Base-by-base conservation (phyloP, 1,140 invertebrate species). In the Atta cephalotes region DNA sequence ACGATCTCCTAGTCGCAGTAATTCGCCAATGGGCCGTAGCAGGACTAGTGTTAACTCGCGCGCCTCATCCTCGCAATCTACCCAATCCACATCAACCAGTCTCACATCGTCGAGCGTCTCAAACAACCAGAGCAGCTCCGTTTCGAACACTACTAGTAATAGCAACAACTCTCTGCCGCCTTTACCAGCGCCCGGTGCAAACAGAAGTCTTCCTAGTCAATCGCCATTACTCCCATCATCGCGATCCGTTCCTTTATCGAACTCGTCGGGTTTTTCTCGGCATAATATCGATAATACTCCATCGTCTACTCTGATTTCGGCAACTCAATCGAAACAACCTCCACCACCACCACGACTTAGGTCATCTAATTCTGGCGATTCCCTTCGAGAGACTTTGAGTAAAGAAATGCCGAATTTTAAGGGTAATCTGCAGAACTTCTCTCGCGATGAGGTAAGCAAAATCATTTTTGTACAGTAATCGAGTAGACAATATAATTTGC, bases 351-450 rank as follows among this genome's bases (percentile, higher is more conserved):
- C 94, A 12, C 90, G 94, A 66, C 90, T 95, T 28, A 92, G 94
- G 51, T 86, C 93, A 2, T 93, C 93, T 1, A 85, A 89, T 2
- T 94, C 94, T 3, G 85, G 91, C 53, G 95, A 95, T 71, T 89
- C 94, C 9, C 91, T 95, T 3, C 88, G 95, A 51, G 95, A 96
- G 39, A 93, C 93, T 4, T 72, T 94, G 7, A 93, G 94, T 60
- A 96, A 96, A 72, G 95, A 96, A 84, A 94, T 95, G 93, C 94
- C 95, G 3, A 95, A 94, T 71, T 95, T 94, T 78, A 94, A 95
- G 63, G 91, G 94, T 45, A 95, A 94, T 71, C 88, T 95, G 14
- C 95, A 94, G 49, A 95, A 95, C 85, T 93, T 88, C 68, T 93
- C 94, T n/a, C 90, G 93, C n/a, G 95, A 95, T 28, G 94, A 95